Base-by-base conservation (phyloP, 2,888 invertebrate species). In the Bellardia pandia region DNA sequence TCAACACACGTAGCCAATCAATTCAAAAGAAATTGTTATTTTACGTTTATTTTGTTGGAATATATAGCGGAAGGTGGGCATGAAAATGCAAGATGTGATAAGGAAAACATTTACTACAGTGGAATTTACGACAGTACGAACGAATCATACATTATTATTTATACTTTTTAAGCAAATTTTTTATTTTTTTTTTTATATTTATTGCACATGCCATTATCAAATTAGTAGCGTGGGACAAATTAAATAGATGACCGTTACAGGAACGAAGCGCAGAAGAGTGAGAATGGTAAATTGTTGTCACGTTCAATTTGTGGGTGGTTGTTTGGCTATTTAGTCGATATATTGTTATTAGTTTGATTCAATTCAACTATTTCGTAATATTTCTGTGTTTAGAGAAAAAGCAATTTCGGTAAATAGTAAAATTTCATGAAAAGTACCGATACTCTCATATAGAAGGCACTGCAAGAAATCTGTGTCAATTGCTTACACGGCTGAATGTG, bases 211-310 rank as follows among this genome's bases (percentile, higher is more conserved):
- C 69, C 69, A 86, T 79, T 64, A 75, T 78, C 79, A 71, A 78
- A 75, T 83, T 75, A 74, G 83, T 83, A 76, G 82, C 82, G 86
- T 86, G 83, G 78, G 86, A 82, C 68, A 74, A 78, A 77, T 72
- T 69, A 64, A 75, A 60, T 76, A 53, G 53, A 53, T 82, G 78
- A 80, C 37, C 37, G 62, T 37, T 77, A 62, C 11, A 71, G 77
- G 76, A n/a, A 4, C 40, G 14, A 68, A 14, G 14, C 13, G 16
- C 42, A 23, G 37, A 45, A 58, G 33, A 62, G 40, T 56, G 66
- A 74, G 58, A 74, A 51, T 13, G 56, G 60, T 6, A 60, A 60
- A 66, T 79, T 45, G 42, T 74, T 79, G 69, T 79, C 79, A 85
- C 69, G 75, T 75, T 85, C 48, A 58, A 79, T 60, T 75, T 69